Conservation (phyloP, 2,888 invertebrate species). For the Meliscaeva auricollis region DNA sequence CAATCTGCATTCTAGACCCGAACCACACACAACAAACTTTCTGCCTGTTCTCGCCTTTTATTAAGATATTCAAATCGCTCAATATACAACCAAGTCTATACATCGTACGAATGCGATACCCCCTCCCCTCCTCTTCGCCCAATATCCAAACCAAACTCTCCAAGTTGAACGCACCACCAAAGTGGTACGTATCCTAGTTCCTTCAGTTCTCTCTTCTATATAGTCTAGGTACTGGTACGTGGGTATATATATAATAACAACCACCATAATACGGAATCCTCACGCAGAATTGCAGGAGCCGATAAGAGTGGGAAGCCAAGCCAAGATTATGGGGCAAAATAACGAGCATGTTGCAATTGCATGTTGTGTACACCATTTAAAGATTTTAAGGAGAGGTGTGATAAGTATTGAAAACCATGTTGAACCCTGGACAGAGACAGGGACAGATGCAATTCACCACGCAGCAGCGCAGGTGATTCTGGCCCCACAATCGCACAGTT, state of each 20-base stretch:
- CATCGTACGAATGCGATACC: neutral
- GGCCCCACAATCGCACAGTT: conserved; percentile 68
- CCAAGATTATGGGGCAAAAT: conserved; percentile 69
- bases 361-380: conserved; percentile 76
- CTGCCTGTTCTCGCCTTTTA: conserved; percentile 69
- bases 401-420: conserved; percentile 76
- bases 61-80: conserved; percentile 76
- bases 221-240: neutral
- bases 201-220: no score
- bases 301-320: conserved; percentile 69
- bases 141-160: neutral
- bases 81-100: conserved; percentile 66
- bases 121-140: no score
- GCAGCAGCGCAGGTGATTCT: conserved; percentile 66
- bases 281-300: conserved; percentile 61
- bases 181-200: conserved; percentile 8
- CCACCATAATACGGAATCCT: conserved; percentile 43
- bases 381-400: conserved; percentile 76
- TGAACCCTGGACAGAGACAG: conserved; percentile 69
- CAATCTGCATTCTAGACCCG: conserved; percentile 66
- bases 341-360: conserved; percentile 76
- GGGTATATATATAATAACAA: neutral
- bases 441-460: conserved; percentile 72
- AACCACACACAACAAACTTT: conserved; percentile 66
- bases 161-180: no score